phyloP scores from a whole-genome alignment of 2,888 invertebrate genomes.

The Xiphydria camelus region DNA sequence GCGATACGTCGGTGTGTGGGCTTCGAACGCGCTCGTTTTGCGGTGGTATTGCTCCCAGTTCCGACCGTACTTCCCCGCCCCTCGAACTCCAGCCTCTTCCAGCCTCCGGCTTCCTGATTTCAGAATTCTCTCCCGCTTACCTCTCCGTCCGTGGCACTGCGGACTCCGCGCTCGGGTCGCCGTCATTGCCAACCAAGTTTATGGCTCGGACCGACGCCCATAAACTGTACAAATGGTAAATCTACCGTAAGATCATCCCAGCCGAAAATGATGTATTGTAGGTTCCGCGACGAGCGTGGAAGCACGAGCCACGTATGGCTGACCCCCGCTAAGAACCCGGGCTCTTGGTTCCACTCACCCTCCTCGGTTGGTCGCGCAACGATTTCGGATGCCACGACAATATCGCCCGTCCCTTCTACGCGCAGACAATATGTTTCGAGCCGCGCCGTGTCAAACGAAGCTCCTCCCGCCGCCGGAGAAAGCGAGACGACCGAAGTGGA shows the following conservation, averaged over 20 bases:
- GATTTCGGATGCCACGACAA: background rate
- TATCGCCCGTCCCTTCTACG: no score
- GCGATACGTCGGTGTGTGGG: no score
- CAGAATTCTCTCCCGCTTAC: slow-evolving; percentile 24
- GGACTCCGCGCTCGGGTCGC: slow-evolving; percentile 33
- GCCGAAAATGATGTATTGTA: slow-evolving; percentile 59
- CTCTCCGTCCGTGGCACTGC: slow-evolving; percentile 17
- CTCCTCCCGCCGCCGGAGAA: no score
- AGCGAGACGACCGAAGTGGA: no score
- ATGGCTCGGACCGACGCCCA: slow-evolving; percentile 57
- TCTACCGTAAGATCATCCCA: slow-evolving; percentile 59
- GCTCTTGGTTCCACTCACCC: slow-evolving; percentile 6
- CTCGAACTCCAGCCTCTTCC: background rate
- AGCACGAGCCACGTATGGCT: slow-evolving; percentile 33
- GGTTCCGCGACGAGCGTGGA: slow-evolving; percentile 31
- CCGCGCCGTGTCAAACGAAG: no score
- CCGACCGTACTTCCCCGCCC: slow-evolving; percentile 2
- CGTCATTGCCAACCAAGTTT: slow-evolving; percentile 58
- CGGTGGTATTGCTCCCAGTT: slow-evolving; percentile 25
- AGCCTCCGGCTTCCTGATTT: background rate
- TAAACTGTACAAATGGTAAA: slow-evolving; percentile 59
- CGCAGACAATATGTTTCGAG: no score
- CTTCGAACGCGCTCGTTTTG: no score
- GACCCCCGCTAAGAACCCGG: slow-evolving; percentile 20
- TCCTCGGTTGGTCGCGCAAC: background rate